These are phyloP conservation scores for Acyrthosiphon pisum DNA, from an alignment of 1,140 invertebrate genomes.

Conservation along the genomic window DNA sequence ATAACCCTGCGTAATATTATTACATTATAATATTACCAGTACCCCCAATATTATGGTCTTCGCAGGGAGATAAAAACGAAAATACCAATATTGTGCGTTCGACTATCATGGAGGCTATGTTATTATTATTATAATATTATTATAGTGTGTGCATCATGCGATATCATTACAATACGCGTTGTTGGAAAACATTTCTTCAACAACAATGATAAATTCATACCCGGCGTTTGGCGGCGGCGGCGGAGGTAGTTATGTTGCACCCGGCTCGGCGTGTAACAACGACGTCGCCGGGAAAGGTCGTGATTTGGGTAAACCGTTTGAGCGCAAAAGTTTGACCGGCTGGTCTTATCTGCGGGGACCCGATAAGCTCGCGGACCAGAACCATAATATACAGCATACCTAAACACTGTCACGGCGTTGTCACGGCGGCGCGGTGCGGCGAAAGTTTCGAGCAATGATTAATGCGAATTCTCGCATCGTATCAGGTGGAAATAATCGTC, in stretches of 20 bases:
- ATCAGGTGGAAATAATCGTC: slow-evolving; percentile 30
- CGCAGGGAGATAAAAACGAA: no score
- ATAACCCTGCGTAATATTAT: no score
- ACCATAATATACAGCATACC: neutral
- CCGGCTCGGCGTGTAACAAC: neutral
- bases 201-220: neutral
- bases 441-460: slow-evolving; percentile 22
- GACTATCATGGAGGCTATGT: no score
- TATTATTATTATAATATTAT: neutral
- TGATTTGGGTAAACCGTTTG: slow-evolving; percentile 20
- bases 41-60: no score
- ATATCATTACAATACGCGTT: neutral
- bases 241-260: neutral
- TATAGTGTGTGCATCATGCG: neutral
- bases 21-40: no score
- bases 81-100: no score
- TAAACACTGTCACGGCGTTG: slow-evolving; percentile 16
- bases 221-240: neutral
- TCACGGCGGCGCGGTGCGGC: neutral
- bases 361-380: slow-evolving; percentile 1
- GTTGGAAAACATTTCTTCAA: neutral
- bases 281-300: neutral
- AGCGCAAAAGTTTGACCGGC: slow-evolving; percentile 21
- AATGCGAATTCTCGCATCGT: neutral
- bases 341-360: slow-evolving; percentile 22